These are phyloP conservation scores for Hemaris fuciformis DNA, from an alignment of 2,888 invertebrate species.

Conservation along the genomic window DNA sequence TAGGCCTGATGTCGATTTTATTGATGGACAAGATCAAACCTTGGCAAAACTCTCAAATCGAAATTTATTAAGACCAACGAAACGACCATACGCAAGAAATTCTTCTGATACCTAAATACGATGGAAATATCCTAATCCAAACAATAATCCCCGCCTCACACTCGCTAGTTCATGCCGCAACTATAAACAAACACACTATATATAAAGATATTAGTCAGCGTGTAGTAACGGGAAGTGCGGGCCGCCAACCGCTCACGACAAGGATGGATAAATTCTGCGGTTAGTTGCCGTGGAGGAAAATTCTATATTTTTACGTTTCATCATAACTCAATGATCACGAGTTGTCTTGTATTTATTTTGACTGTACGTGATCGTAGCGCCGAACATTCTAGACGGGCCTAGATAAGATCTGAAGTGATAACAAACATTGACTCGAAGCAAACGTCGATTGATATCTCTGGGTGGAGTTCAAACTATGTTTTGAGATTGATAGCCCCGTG, in stretches of 20 bases:
- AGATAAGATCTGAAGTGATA: background rate
- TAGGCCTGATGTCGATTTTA: too few relatives aligned
- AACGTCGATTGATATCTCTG: too few relatives aligned
- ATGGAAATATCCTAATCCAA: background rate
- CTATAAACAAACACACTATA: background rate
- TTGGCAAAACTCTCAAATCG: too few relatives aligned
- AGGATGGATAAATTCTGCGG: slow-evolving; percentile 13
- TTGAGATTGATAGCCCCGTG: too few relatives aligned
- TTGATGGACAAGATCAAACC: too few relatives aligned
- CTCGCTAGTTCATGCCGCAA: background rate
- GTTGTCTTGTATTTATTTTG: background rate
- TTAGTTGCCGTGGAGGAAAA: slow-evolving; percentile 1
- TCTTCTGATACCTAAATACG: too few relatives aligned
- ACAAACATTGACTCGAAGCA: too few relatives aligned
- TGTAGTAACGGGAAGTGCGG: background rate
- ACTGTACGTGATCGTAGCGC: background rate
- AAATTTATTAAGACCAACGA: too few relatives aligned
- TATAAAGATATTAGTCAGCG: slow-evolving; percentile 6
- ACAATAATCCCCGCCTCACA: too few relatives aligned
- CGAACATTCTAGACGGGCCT: background rate
- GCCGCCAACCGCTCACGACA: background rate
- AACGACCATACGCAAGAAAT: too few relatives aligned
- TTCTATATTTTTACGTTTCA: background rate
- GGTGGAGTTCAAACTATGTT: too few relatives aligned
- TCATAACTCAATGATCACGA: background rate